Conservation (phyloP, 2,888 invertebrate genomes). For the Apodemia hepburni region DNA sequence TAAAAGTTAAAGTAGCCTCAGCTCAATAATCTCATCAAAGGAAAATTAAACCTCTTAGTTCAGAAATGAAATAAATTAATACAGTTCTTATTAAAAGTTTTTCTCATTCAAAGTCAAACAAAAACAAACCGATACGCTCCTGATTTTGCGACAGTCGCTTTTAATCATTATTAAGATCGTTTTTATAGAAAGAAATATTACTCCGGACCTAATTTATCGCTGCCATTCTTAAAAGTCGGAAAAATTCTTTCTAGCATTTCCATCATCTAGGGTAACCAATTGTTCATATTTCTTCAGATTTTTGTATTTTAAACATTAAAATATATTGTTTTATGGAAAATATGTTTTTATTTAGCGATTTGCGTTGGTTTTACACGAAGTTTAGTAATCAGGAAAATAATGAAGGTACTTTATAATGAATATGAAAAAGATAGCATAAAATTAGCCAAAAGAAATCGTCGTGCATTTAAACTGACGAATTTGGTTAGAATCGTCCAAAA, state of each 20-base stretch:
- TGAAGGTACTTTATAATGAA: no score
- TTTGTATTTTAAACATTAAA: not conserved
- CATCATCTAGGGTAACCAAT: not conserved
- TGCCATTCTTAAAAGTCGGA: constrained; percentile 4
- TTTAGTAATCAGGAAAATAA: no score
- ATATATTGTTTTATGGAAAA: not conserved
- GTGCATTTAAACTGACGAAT: no score
- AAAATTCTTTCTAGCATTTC: not conserved
- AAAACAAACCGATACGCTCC: constrained; percentile 1
- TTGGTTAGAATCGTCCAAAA: no score
- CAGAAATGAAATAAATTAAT: not conserved
- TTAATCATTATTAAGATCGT: not conserved
- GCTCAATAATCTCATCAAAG: no score
- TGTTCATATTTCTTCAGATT: not conserved
- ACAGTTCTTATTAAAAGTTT: constrained; percentile 8
- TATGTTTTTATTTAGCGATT: no score
- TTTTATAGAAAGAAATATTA: constrained; percentile 6
- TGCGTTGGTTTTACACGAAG: no score
- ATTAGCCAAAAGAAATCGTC: no score
- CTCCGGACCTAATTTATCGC: not conserved
- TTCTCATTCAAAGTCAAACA: not conserved
- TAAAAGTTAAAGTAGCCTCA: no score
- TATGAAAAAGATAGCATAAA: no score
- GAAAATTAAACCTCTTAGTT: not conserved
- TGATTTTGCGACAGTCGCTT: not conserved